Base-by-base conservation (phyloP, 2,888 invertebrate species). In the Trichogramma dendrolimi region DNA sequence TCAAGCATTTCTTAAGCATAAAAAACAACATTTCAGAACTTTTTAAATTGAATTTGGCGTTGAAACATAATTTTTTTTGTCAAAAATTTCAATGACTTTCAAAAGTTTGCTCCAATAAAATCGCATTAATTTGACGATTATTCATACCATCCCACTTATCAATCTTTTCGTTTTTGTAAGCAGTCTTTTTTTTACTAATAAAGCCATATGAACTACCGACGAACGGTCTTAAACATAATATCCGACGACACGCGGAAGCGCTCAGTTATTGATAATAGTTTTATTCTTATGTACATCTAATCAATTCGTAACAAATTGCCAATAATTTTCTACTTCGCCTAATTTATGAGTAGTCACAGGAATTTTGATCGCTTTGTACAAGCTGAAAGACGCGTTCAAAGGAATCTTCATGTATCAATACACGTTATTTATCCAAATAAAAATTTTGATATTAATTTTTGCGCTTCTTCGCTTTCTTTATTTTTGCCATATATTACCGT, bases 171-270 rank as follows among this genome's bases (percentile, higher is more conserved):
- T 67, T 71, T 56, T 67, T 71, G 70, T 69, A 75, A 76, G 74
- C 75, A 75, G 75, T 75, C 76, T 75, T 74, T 72, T 72, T 63
- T 62, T 27, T 27, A 58, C 57, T 66, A 63, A 63, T 66, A 58
- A 66, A 66, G 63, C 64, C 60, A 64, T 43, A 2, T 10, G 27
- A 27, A 3, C 27, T 27, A 27, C 27, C 27, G 27, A 27, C 27
- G 27, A 27, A 27, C 27, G 27, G 27, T 3, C 27, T 27, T 27
- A 27, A 27, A 27, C 27, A 27, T 27, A 27, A 51, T 6, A 44
- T 49, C 52, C 61, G 54, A 41, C 51, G 49, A 60, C 43, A 51
- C 52, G 44, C 52, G 41, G 39, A 47, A 55, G 60, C 62, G 61
- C 64, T 55, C 60, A 47, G 52, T 55, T 61, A 49, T 47, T 43